Base-by-base conservation (phyloP, 2,888 invertebrate species). In the Agrochola circellaris region DNA sequence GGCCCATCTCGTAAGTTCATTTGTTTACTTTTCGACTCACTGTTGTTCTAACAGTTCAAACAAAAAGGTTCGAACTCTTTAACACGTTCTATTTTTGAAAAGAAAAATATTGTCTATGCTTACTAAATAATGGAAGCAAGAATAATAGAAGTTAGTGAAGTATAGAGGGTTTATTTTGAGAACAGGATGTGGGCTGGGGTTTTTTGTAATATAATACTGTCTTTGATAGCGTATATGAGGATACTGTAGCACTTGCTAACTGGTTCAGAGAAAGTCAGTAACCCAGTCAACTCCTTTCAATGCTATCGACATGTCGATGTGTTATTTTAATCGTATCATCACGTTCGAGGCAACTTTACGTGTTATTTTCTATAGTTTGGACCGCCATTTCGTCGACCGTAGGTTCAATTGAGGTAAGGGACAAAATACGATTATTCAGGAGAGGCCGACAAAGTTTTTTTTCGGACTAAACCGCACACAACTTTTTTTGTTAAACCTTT, bases 171-270 rank as follows among this genome's bases (percentile, higher is more conserved):
- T 68, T 92, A 91, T 91, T 92, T 89, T 80, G 83, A 87, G 87
- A 90, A 86, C 91, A 92, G 93, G 93, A 93, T 93, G 93, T 92
- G 93, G 93, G 93, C 38, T 80, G n/a, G 54, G 76, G 79, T 82
- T 84, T 90, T 84, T 77, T 75, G 91, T 90, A 90, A 91, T 79
- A 68, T 75, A 85, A 91, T 87, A 90, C 60, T 72, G 77, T 68
- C 56, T 67, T 76, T 64, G 51, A 69, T 64, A 75, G 54, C 45
- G 64, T 62, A 54, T 62, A 66, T 66, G 70, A 79, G 83, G 79
- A 77, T 75, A 75, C 54, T 73, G 51, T 58, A 15, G 60, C 74
- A 75, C 71, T 82, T 76, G 73, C 26, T 76, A 79, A 74, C 87
- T 72, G 56, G 86, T 79, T 42, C 77, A 75, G 86, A 70, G 86